A percentile compares a stretch with the other conserved stretches of the same genome.
Conservation (phyloP, 2,888 invertebrate species). For the Aphodius granarius region DNA sequence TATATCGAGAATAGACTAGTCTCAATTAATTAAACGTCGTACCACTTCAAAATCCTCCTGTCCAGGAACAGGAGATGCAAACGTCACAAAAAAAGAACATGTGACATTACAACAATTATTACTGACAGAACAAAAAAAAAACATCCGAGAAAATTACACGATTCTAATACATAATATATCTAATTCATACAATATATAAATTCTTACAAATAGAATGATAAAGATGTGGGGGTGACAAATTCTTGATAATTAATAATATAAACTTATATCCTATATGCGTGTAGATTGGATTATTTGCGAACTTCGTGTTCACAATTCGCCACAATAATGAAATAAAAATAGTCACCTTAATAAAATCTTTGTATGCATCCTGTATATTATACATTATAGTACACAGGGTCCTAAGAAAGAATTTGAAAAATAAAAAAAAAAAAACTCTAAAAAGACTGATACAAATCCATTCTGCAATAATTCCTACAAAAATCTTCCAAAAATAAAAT, state of each 20-base stretch:
- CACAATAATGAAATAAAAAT: too few species aligned
- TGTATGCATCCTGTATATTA: too few species aligned
- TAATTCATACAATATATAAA: not conserved
- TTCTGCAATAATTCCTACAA: too few species aligned
- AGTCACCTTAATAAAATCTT: too few species aligned
- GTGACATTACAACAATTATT: not conserved
- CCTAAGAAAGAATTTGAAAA: too few species aligned
- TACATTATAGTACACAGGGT: too few species aligned
- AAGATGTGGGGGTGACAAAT: not conserved
- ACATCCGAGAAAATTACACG: not conserved
- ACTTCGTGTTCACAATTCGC: too few species aligned
- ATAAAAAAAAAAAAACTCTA: too few species aligned
- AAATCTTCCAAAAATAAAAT: not conserved
- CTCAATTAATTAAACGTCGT: not conserved
- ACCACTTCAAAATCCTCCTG: not conserved
- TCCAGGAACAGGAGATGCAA: not conserved
- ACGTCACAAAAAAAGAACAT: not conserved
- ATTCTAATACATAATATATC: not conserved
- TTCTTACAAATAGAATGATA: not conserved
- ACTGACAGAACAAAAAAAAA: not conserved
- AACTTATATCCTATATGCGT: not conserved
- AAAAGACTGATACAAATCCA: too few species aligned
- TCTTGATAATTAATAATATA: not conserved
- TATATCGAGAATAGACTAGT: not conserved
- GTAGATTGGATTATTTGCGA: not conserved